Conservation (phyloP, 2,113 vertebrate species). For the Syrmaticus mikado region DNA sequence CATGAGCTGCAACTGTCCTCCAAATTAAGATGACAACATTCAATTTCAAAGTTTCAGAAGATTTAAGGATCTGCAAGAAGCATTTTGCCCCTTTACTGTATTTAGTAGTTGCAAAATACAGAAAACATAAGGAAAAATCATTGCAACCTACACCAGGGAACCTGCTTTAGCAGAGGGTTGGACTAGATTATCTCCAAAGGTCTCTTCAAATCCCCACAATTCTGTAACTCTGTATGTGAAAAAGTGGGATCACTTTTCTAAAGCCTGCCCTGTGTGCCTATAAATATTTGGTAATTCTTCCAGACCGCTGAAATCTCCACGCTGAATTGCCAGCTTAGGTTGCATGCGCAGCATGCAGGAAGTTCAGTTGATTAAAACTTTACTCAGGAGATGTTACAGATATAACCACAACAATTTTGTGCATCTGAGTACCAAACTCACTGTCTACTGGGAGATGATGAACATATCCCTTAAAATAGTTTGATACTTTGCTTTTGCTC, state of each 20-base stretch:
- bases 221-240: too few relatives aligned
- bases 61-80: neutral
- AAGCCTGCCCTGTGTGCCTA: too few relatives aligned
- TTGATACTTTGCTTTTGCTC: neutral
- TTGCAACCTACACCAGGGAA: neutral
- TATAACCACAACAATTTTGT: neutral
- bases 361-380: constrained; percentile 16
- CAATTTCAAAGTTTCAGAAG: neutral
- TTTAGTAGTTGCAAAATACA: fast-evolving
- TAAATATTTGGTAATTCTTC: too few relatives aligned
- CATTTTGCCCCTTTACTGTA: neutral
- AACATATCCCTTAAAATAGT: neutral
- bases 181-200: too few relatives aligned
- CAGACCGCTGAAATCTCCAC: neutral
- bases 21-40: neutral
- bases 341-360: neutral
- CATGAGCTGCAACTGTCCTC: neutral
- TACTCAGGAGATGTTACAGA: neutral
- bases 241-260: too few relatives aligned
- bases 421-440: neutral
- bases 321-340: neutral
- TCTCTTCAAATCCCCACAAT: too few relatives aligned
- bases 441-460: neutral
- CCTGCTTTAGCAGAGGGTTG: too few relatives aligned
- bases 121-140: neutral